These are phyloP conservation scores for Piaya cayana DNA, from an alignment of 2,113 vertebrate genomes.

Conservation along the genomic window DNA sequence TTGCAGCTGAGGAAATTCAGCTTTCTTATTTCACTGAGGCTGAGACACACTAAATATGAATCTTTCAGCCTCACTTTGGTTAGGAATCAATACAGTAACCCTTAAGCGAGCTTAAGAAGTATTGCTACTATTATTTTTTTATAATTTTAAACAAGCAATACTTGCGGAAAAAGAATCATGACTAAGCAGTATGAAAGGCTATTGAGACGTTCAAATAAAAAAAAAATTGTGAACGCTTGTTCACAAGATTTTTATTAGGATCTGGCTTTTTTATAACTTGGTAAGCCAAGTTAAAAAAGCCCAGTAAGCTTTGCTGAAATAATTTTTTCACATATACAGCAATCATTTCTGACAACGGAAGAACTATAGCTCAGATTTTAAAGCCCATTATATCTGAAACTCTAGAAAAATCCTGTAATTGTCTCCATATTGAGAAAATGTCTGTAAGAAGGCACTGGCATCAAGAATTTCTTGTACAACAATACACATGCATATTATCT, in stretches of 20 bases:
- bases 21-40: neutral
- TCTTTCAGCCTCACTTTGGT: neutral
- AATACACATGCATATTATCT: rapidly evolving
- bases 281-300: neutral
- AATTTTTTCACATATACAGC: neutral
- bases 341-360: neutral
- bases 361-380: constrained; percentile 1
- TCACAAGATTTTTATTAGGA: neutral
- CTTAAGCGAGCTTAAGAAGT: neutral
- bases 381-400: neutral
- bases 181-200: neutral
- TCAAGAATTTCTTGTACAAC: neutral
- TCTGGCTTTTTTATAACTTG: neutral
- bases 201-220: neutral
- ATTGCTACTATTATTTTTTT: neutral
- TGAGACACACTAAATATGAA: neutral
- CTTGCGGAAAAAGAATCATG: neutral
- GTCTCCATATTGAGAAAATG: neutral
- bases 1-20: neutral
- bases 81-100: neutral
- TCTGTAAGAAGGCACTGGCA: neutral
- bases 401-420: neutral
- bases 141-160: neutral
- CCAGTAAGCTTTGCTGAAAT: neutral
- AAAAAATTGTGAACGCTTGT: neutral